A percentile compares a stretch with the other conserved stretches of the same genome.
phyloP scores from a whole-genome alignment of 2,113 vertebrate genomes.

The Odocoileus hemionus region DNA sequence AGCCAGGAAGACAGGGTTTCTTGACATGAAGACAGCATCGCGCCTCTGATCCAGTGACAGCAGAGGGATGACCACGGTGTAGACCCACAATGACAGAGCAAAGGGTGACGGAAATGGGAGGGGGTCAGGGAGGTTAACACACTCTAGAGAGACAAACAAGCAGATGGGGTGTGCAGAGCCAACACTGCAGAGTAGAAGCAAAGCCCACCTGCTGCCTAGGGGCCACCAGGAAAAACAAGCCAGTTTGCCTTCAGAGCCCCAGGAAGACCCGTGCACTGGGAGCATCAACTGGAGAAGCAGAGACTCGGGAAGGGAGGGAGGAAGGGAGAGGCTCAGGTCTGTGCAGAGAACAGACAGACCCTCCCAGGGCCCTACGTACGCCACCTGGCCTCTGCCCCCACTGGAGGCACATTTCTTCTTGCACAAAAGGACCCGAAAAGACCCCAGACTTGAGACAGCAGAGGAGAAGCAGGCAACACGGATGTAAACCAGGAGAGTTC shows the following conservation, averaged over 20 bases:
- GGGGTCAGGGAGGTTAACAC: neutral
- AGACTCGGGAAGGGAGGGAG: neutral
- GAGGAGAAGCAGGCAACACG: neutral
- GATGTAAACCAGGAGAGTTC: neutral
- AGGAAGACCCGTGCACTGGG: rapidly evolving
- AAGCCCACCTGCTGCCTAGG: neutral
- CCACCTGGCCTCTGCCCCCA: neutral
- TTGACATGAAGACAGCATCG: rapidly evolving
- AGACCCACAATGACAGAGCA: neutral
- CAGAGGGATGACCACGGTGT: neutral
- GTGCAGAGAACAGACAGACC: neutral
- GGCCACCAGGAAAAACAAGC: neutral
- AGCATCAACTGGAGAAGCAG: neutral
- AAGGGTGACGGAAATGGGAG: neutral
- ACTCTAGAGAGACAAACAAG: neutral
- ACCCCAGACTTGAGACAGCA: neutral
- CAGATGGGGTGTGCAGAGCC: rapidly evolving
- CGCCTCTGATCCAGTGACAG: neutral
- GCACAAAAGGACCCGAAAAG: neutral
- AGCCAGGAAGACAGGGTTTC: neutral
- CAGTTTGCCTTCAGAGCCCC: neutral
- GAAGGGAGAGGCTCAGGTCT: neutral
- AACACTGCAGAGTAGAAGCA: neutral
- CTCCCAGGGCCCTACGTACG: rapidly evolving
- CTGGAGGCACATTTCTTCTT: neutral